These are phyloP conservation scores for Carposina sasakii DNA, from an alignment of 1,140 invertebrate genomes.

Conservation along the genomic window DNA sequence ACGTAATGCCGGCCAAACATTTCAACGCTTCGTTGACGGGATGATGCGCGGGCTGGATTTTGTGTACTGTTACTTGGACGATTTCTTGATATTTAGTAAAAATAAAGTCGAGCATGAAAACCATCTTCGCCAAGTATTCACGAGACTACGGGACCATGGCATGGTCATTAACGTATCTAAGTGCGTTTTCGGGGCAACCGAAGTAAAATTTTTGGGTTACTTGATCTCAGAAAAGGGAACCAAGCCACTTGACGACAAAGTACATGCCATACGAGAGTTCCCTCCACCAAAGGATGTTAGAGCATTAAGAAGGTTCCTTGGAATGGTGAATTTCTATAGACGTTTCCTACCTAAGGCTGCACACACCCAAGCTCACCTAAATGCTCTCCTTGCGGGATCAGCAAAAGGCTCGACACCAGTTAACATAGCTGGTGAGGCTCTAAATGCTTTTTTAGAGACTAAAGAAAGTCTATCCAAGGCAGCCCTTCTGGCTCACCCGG, in stretches of 20 bases:
- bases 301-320: constrained; percentile 4
- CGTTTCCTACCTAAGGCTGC: constrained; percentile 10
- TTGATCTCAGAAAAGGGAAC: background rate
- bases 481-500: no score
- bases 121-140: constrained; percentile 12
- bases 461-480: no score
- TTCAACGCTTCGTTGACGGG: constrained; percentile 41
- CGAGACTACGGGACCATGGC: constrained; percentile 1
- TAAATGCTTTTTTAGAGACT: no score
- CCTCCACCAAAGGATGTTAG: constrained; percentile 2
- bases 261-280: constrained; percentile 1
- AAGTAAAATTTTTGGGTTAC: constrained; percentile 8
- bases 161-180: constrained; percentile 3
- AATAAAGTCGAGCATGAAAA: constrained; percentile 2
- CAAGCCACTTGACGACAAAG: constrained; percentile 1
- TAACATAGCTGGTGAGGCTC: no score
- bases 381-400: background rate
- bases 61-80: constrained; percentile 17
- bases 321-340: constrained; percentile 10
- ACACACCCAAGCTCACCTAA: constrained; percentile 8
- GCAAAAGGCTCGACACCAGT: constrained; percentile 4
- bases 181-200: constrained; percentile 3
- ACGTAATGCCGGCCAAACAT: constrained; percentile 35
- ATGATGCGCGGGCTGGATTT: constrained; percentile 43
- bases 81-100: constrained; percentile 11